Evolutionary conservation across 2,113 vertebrate species (phyloP), one percentile per base, ranked within the genome.

Genomic region (Pteruthius melanotis): DNA sequence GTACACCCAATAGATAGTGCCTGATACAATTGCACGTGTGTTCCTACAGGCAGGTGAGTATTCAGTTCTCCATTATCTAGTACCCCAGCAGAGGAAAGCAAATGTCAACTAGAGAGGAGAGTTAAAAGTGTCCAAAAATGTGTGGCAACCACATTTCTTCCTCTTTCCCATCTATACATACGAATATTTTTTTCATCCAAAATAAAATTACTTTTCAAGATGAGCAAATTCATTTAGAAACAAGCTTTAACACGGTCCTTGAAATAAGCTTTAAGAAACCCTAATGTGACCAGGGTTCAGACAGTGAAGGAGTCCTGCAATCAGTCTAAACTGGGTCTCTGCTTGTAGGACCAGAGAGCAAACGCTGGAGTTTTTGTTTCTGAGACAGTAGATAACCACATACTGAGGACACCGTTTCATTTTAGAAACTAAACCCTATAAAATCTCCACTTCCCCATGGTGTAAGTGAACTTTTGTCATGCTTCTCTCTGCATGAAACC

Each of bases 391-490:
- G 68, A 39, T 24, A 70, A 31, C 39, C 26, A 65, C n/a, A 22
- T 53, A 80, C 44, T 39, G 66, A 76, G 39, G 45, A 60, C 61
- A 47, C 31, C 5, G 3, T 56, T 87, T 54, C 72, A 52, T 56
- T 87, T 54, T 70, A 52, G n/a, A 81, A 87, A 84, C 11, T 44
- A 68, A 89, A 61, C 44, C 23, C 57, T 54, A n/a, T 2, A 8
- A 45, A 30, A 3, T 19, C 31, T 52, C 35, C 10, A 13, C 24
- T 66, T 82, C 80, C 65, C 69, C 19, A 11, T 39, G 28, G 52
- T 39, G 44, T 65, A 28, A 27, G 4, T 72, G 76, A 85, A 60
- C 47, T 86, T 96, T 82, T 85, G 72, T 89, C 78, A 72, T 59
- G 45, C 31, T n/a, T 83, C n/a, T 56, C 54, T 37, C 24, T 83